These are phyloP conservation scores for Astyanax mexicanus DNA, from an alignment of 2,797 vertebrate species.

Conservation along the genomic window DNA sequence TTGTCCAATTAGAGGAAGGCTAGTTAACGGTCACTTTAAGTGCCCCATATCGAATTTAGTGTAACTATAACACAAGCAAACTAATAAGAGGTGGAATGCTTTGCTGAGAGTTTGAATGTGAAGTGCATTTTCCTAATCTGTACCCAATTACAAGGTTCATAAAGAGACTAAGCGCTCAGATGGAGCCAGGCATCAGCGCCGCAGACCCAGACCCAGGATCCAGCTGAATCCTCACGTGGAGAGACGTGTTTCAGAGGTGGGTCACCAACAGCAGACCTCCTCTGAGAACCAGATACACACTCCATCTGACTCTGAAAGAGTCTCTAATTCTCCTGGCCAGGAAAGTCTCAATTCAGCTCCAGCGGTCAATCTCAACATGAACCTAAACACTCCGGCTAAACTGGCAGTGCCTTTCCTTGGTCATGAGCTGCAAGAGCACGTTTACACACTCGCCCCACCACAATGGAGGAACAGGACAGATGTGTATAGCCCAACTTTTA, in stretches of 20 bases:
- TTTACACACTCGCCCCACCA: slow-evolving; percentile 40
- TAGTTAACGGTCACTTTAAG: slow-evolving; percentile 26
- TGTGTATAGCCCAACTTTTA: slow-evolving; percentile 20
- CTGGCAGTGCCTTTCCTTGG: slow-evolving; percentile 42
- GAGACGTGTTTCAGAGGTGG: slow-evolving; percentile 11
- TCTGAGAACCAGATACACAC: slow-evolving; percentile 21
- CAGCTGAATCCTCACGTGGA: slow-evolving; percentile 47
- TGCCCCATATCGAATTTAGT: slow-evolving; percentile 10
- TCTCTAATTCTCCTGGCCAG: slow-evolving; percentile 5
- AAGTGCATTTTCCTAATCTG: slow-evolving; percentile 46
- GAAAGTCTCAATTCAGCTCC: slow-evolving; percentile 29
- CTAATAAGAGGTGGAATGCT: slow-evolving; percentile 39
- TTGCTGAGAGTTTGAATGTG: slow-evolving; percentile 33
- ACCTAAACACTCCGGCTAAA: slow-evolving; percentile 46
- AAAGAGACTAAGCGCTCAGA: slow-evolving; percentile 53
- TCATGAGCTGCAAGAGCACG: slow-evolving; percentile 51
- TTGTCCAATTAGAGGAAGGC: slow-evolving; percentile 20
- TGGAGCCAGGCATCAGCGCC: slow-evolving; percentile 32
- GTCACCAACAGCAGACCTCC: neutral
- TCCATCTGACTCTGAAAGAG: slow-evolving; percentile 10
- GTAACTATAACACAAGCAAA: slow-evolving; percentile 30
- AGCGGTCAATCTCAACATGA: slow-evolving; percentile 59
- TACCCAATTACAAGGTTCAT: slow-evolving; percentile 61
- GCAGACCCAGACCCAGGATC: slow-evolving; percentile 32
- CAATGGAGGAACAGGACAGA: slow-evolving; percentile 30